Percentiles rank a stretch among this genome's conserved stretches.
phyloP scores from a whole-genome alignment of 2,888 invertebrate genomes.

The Rhorus exstirpatorius region DNA sequence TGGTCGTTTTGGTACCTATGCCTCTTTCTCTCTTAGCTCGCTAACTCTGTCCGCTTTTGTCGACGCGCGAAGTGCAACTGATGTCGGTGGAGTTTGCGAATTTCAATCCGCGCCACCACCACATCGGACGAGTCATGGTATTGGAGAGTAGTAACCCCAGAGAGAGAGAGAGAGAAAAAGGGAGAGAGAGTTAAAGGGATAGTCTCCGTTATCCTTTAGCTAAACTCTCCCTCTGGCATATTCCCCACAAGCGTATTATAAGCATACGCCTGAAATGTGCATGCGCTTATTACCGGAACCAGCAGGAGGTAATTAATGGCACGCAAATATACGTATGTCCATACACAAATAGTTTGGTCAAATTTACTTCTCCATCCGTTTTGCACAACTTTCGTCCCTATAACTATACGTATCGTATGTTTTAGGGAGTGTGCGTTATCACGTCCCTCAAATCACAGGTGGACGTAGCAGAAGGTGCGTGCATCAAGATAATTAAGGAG shows the following conservation, averaged over 20 bases:
- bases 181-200: background rate
- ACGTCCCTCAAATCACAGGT: slow-evolving; percentile 46
- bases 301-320: slow-evolving; percentile 1
- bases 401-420: slow-evolving; percentile 1
- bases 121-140: slow-evolving; percentile 11
- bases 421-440: slow-evolving; percentile 38
- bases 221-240: slow-evolving; percentile 10
- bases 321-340: slow-evolving; percentile 34
- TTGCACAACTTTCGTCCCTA: background rate
- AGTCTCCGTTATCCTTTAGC: slow-evolving; percentile 2
- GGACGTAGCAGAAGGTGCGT: slow-evolving; percentile 5
- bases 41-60: slow-evolving; percentile 44
- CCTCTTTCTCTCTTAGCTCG: background rate
- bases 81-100: slow-evolving; percentile 54
- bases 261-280: too few species aligned
- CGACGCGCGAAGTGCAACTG: slow-evolving; percentile 71
- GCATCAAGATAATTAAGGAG: background rate
- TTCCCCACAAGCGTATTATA: background rate
- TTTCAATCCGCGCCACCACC: slow-evolving; percentile 57
- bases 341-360: background rate
- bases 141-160: background rate
- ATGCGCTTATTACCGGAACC: too few species aligned
- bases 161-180: slow-evolving; percentile 3
- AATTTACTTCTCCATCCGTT: slow-evolving; percentile 29
- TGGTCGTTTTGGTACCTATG: background rate